Conservation (phyloP, 37 sponge, comb jelly and placozoan genomes). For the Tethya wilhelma region DNA sequence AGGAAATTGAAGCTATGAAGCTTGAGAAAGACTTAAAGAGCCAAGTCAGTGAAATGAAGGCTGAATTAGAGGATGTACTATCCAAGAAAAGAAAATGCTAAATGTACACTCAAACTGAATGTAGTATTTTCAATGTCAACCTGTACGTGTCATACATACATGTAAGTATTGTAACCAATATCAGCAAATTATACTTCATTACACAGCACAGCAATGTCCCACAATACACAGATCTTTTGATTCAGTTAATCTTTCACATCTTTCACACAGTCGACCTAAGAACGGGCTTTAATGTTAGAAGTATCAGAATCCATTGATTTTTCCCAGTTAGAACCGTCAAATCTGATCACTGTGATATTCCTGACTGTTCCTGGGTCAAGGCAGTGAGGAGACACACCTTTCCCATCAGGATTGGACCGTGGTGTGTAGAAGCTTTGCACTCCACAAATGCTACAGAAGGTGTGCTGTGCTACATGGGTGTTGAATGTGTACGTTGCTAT, state of each 20-base stretch:
- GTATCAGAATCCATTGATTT: constrained; percentile 26
- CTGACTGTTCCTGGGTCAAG: constrained; percentile 70
- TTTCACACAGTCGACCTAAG: too few relatives aligned
- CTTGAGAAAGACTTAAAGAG: background rate
- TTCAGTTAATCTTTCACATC: too few relatives aligned
- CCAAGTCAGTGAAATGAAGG: background rate
- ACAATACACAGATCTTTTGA: too few relatives aligned
- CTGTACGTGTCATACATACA: too few relatives aligned
- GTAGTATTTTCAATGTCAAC: too few relatives aligned
- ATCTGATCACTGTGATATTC: constrained; percentile 34
- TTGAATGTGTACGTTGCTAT: constrained; percentile 89
- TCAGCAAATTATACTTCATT: too few relatives aligned
- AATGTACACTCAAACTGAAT: too few relatives aligned
- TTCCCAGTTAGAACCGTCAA: constrained; percentile 94
- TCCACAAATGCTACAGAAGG: constrained; percentile 89
- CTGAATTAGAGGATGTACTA: too few relatives aligned
- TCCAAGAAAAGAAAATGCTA: too few relatives aligned
- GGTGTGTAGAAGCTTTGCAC: constrained; percentile 98
- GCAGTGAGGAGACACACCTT: constrained; percentile 78
- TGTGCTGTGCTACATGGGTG: constrained; percentile 93
- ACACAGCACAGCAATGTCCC: too few relatives aligned
- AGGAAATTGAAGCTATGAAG: background rate
- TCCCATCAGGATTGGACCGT: constrained; percentile 93
- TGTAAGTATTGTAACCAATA: too few relatives aligned
- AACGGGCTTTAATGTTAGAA: too few relatives aligned